phyloP scores from a whole-genome alignment of 2,113 vertebrate species.

The Sula dactylatra region DNA sequence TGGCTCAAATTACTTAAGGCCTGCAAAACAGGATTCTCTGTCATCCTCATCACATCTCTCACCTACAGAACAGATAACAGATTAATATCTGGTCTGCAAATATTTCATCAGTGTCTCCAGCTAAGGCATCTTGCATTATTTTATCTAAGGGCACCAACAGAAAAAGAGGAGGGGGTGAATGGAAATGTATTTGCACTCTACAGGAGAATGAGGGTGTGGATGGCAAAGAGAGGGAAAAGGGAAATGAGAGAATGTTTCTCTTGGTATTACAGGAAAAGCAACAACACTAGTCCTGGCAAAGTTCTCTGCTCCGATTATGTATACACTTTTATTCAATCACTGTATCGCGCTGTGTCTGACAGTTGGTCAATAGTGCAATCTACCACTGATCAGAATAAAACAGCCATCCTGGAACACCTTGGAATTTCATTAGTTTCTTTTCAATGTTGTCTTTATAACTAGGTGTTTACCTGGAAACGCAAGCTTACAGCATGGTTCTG shows the following conservation, averaged over 20 bases:
- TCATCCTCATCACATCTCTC: constrained; percentile 82
- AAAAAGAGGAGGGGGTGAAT: background rate
- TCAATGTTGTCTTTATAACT: constrained; percentile 80
- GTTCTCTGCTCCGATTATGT: constrained; percentile 85
- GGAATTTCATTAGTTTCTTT: constrained; percentile 90
- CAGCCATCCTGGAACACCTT: constrained; percentile 82
- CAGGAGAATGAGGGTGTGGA: background rate
- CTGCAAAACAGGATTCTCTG: constrained; percentile 72
- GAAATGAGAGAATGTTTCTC: constrained; percentile 72
- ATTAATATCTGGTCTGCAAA: constrained; percentile 81
- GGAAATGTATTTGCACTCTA: constrained; percentile 47
- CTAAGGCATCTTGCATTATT: constrained; percentile 72
- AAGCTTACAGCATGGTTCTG: constrained; percentile 69
- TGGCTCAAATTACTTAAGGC: constrained; percentile 78
- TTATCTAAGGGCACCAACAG: constrained; percentile 62
- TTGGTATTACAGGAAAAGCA: constrained; percentile 68
- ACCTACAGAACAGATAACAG: constrained; percentile 78
- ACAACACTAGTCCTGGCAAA: constrained; percentile 77
- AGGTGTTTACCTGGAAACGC: constrained; percentile 80
- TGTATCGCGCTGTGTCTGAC: constrained; percentile 81
- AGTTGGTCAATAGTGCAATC: constrained; percentile 97
- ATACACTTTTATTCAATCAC: constrained; percentile 92
- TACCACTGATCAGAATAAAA: constrained; percentile 88
- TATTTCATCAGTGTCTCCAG: constrained; percentile 77
- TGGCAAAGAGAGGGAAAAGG: background rate